These are phyloP conservation scores for Oreortyx pictus DNA, from an alignment of 2,797 vertebrate genomes.

Conservation along the genomic window DNA sequence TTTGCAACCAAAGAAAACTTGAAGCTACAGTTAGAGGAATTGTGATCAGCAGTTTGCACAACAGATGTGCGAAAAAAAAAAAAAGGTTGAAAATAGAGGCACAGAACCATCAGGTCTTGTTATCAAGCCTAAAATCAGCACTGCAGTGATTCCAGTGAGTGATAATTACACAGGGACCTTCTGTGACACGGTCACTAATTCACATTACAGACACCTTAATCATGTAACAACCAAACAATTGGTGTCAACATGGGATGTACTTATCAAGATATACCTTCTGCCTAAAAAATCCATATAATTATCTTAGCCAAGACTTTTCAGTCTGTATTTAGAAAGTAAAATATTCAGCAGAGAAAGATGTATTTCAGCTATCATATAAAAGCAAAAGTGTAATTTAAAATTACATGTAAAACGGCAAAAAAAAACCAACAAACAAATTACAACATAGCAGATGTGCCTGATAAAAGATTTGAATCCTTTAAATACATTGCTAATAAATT, in stretches of 20 bases:
- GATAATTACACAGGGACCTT: background rate
- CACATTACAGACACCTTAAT: background rate
- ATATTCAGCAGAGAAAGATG: background rate
- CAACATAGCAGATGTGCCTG: background rate
- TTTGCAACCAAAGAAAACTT: background rate
- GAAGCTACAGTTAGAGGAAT: background rate
- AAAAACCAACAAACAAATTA: background rate
- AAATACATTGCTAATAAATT: background rate
- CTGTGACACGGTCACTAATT: slow-evolving; percentile 4
- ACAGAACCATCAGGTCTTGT: background rate
- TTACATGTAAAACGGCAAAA: background rate
- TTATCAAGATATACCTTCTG: background rate
- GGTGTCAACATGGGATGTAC: background rate
- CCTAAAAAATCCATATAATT: background rate
- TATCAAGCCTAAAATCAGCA: slow-evolving; percentile 14
- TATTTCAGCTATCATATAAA: background rate
- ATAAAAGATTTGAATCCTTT: background rate
- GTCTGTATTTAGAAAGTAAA: background rate
- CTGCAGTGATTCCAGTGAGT: background rate
- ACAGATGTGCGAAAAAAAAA: background rate
- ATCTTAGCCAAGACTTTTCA: background rate
- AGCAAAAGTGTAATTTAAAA: background rate
- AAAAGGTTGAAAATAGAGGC: background rate
- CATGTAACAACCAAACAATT: background rate
- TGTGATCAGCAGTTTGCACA: background rate